Conservation (phyloP, 1,140 invertebrate genomes). For the Ceratoteleas bidentatus region DNA sequence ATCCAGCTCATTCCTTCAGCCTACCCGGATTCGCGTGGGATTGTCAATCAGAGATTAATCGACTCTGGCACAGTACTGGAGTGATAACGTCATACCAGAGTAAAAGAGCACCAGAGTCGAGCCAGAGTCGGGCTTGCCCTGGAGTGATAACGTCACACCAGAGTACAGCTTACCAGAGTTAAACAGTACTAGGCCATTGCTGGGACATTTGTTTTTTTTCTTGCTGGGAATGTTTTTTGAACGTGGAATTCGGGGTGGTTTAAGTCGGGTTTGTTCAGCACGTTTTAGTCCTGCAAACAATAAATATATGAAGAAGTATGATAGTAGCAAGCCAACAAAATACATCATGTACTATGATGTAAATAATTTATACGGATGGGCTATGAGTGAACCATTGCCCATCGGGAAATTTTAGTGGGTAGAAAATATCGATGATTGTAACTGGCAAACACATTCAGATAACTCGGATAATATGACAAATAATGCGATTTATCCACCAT, state of each 20-base stretch:
- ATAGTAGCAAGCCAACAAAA: not conserved
- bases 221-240: no score
- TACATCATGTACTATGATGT: not conserved
- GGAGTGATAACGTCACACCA: no score
- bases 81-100: no score
- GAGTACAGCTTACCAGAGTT: no score
- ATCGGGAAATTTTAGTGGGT: not conserved
- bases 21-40: constrained; percentile 13
- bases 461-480: not conserved
- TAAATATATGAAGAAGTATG: not conserved
- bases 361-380: not conserved
- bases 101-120: no score
- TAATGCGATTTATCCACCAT: not conserved
- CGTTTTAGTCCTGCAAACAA: not conserved
- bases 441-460: not conserved
- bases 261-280: no score
- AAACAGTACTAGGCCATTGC: no score
- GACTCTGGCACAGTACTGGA: no score
- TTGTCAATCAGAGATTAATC: not conserved
- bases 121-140: no score
- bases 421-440: not conserved
- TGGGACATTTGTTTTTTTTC: no score
- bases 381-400: not conserved
- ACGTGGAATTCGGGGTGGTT: no score
- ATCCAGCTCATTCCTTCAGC: constrained; percentile 7